Evolutionary conservation across 2,113 vertebrate species (phyloP), one percentile per base, ranked within the genome.

Genomic region (Cricetomys ansorgei): DNA sequence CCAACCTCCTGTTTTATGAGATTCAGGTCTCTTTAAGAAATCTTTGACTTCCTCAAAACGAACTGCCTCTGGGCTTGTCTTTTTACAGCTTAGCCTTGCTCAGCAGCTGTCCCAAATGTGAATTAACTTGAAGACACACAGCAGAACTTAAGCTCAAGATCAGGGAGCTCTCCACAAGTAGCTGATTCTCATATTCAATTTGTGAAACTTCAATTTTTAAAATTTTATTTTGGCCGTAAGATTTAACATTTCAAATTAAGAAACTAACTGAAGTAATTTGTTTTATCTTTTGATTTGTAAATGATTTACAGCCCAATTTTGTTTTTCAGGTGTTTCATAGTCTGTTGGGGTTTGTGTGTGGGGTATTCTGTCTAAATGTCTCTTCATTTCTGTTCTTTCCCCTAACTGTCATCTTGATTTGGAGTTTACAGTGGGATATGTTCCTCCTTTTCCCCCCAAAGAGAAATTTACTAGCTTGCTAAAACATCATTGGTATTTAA

Each of bases 161-260:
- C n/a, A n/a, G n/a, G n/a, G n/a, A n/a, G n/a, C n/a, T n/a, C n/a
- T n/a, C n/a, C n/a, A n/a, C 29, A 45, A 72, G 79, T 31, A 72
- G n/a, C 83, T 93, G 43, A 72, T 70, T 75, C 8, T 85, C 7
- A 48, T 64, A 59, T 31, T 73, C 7, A 90, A 19, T 57, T 53
- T 6, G 19, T 53, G 72, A 90, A 87, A 62, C 45, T 91, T 76
- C 45, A 76, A 23, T 43, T 19, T 29, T 75, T 67, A 73, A 67
- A 59, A 53, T 37, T 25, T 72, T 77, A 81, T 83, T 70, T 75
- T 29, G 73, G 62, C 55, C 77, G 17, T 76, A 23, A 91, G 10
- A 79, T 91, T 67, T 70, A 91, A 93, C 48, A 23, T 93, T 96
- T 94, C 88, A 91, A 70, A 65, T 45, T 70, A 88, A 43, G 77